Evolutionary conservation across 2,888 invertebrate species (phyloP).

Genomic region (Philhelius pedissequus): DNA sequence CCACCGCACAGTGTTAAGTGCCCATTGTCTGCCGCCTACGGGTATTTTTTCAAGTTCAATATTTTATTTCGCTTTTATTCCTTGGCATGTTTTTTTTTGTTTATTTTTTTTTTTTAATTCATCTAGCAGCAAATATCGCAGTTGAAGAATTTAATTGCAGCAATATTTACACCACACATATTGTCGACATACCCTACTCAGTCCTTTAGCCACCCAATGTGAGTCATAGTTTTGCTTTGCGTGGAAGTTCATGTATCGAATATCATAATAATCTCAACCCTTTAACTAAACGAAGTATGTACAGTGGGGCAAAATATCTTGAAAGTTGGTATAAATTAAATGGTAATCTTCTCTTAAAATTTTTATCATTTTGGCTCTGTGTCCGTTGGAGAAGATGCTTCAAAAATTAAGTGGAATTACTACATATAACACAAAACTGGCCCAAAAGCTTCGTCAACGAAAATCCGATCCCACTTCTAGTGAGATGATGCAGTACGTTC

Average conservation of each 20-base stretch:
- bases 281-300: background rate
- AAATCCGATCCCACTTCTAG: no score
- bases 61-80: constrained; percentile 56
- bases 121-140: constrained; percentile 44
- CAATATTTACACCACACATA: constrained; percentile 62
- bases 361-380: no score
- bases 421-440: no score
- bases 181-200: background rate
- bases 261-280: constrained; percentile 50
- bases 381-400: no score
- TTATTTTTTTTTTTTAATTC: constrained; percentile 30
- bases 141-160: constrained; percentile 65
- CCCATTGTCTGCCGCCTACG: constrained; percentile 65
- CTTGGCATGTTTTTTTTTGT: background rate
- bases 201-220: constrained; percentile 14
- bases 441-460: no score
- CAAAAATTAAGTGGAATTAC: no score
- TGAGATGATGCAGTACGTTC: no score
- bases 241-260: constrained; percentile 46
- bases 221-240: constrained; percentile 48
- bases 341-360: no score
- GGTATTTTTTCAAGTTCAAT: constrained; percentile 63
- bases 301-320: background rate
- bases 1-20: constrained; percentile 52
- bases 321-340: background rate